Conservation (phyloP, 2,888 invertebrate species). For the Ernsta delagoae region DNA sequence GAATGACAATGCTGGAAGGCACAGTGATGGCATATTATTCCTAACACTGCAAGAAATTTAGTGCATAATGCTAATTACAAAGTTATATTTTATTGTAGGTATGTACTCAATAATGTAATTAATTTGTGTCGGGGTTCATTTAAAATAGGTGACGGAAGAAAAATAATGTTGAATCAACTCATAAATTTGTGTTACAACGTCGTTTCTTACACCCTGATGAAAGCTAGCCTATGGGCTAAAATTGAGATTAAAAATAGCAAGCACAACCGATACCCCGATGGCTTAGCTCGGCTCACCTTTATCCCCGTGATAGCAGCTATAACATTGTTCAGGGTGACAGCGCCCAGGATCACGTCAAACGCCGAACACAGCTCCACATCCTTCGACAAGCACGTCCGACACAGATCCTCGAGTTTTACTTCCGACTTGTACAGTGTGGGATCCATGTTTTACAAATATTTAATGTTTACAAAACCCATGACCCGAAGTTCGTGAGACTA, state of each 20-base stretch:
- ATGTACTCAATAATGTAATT: no score
- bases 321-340: slow-evolving; percentile 54
- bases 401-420: slow-evolving; percentile 66
- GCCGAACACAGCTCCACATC: slow-evolving; percentile 65
- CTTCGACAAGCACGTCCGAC: slow-evolving; percentile 74
- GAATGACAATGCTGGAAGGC: no score
- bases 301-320: slow-evolving; percentile 65
- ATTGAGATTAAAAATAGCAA: not conserved
- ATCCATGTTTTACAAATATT: slow-evolving; percentile 8
- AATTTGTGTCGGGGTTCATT: no score
- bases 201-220: no score
- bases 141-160: no score
- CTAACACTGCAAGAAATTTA: no score
- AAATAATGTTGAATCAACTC: no score
- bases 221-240: no score
- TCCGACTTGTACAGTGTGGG: slow-evolving; percentile 41
- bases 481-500: not conserved
- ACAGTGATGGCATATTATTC: no score
- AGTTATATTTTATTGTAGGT: no score
- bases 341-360: slow-evolving; percentile 58
- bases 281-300: slow-evolving; percentile 55
- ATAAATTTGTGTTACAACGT: no score
- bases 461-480: not conserved
- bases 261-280: not conserved
- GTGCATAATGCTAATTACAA: no score